Evolutionary conservation across 2,113 vertebrate genomes (phyloP), one percentile per base, ranked within the genome.

Genomic region (Misgurnus anguillicaudatus): DNA sequence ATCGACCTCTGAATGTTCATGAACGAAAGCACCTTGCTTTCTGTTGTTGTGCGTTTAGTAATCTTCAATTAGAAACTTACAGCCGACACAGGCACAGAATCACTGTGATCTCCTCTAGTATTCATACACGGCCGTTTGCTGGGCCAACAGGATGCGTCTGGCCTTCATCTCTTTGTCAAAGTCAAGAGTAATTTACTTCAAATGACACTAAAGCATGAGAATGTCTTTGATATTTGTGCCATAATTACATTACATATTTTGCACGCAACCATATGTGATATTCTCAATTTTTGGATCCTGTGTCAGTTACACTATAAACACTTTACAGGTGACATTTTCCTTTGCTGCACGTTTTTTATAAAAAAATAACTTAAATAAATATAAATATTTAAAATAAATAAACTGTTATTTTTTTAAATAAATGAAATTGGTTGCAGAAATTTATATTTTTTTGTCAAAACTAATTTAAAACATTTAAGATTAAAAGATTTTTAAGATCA

Each of bases 1-100:
- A 94, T 92, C 95, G 95, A 93, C 95, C 96, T 97, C 95, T 95
- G 93, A 93, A 94, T 94, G 94, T 92, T 85, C 90, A 89, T 71
- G 92, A 93, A 93, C 42, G 24, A 93, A 92, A 95, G 93, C 92
- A 94, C 94, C 94, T 95, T 94, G 94, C 93, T 94, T 93, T 61
- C 24, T 75, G 81, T 62, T 77, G 62, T 69, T 53, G 13, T 61
- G 65, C 61, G 65, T 62, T 77, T 61, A 74, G 51, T 71, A 39
- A 64, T 76, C 74, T 64, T 76, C 48, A 76, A 64, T 76, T 76
- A 76, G 74, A 76, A 75, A 60, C 19, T 21, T 41, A 51, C 48
- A 75, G 60, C 61, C 47, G 61, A 38, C 24, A 4, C 31, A 64
- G 73, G 73, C 42, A 51, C 19, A 5, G 58, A 74, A 61, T 61